These are phyloP conservation scores for Machimus atricapillus DNA, from an alignment of 2,888 invertebrate species.

Conservation along the genomic window DNA sequence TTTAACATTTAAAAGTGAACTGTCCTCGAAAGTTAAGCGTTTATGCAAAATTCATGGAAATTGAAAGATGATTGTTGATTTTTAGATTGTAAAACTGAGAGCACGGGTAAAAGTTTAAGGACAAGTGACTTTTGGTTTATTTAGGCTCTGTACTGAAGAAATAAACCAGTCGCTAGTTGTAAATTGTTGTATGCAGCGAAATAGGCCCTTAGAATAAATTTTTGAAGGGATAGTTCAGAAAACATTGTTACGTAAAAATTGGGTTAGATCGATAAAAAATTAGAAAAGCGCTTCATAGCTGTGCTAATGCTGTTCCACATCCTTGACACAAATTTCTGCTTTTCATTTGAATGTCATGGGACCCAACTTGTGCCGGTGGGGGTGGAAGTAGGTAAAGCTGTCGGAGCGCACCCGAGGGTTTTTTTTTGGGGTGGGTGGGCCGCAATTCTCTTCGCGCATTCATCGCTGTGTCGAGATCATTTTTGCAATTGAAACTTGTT, in stretches of 20 bases:
- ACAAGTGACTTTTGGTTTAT: neutral
- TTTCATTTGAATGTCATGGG: neutral
- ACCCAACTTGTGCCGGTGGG: neutral
- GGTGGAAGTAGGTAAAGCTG: neutral
- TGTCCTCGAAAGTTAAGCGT: no score
- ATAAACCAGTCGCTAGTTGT: neutral
- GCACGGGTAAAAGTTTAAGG: neutral
- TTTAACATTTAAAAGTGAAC: no score
- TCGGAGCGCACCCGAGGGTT: neutral
- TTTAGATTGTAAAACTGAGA: neutral
- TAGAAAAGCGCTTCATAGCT: neutral
- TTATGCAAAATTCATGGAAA: no score
- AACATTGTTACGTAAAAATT: neutral
- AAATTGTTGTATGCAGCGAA: neutral
- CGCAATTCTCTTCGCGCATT: neutral
- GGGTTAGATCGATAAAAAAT: neutral
- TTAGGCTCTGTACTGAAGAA: neutral
- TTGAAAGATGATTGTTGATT: no score
- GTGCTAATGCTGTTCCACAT: neutral
- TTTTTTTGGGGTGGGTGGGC: no score
- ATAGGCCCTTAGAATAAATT: neutral
- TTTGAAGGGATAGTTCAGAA: neutral
- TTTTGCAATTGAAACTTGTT: constrained; percentile 7
- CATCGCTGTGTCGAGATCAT: neutral
- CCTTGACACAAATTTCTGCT: neutral